Base-by-base conservation (phyloP, 37 sponge, comb jelly and placozoan genomes). In the Lycopodina hypogea region DNA sequence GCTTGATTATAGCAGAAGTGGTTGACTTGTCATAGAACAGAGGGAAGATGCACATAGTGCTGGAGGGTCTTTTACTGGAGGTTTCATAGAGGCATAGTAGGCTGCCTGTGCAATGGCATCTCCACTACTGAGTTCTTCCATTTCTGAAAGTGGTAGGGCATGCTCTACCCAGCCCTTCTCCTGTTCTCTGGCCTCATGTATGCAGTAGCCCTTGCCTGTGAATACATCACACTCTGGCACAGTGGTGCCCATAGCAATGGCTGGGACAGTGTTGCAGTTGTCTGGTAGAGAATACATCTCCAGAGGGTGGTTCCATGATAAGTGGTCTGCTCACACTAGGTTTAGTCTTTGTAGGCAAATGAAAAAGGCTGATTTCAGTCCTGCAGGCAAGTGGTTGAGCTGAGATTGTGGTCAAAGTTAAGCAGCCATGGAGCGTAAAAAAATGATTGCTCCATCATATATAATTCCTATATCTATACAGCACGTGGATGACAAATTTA, bases 21-120 rank as follows among this genome's bases (percentile, higher is more conserved):
- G 78, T 39, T 22, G 78, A 61, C 39, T 77, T 77, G 38, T 77
- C 78, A 77, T 77, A 77, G 63, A 60, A 77, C 41, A 77, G 78
- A 50, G 78, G 78, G 36, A 77, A 45, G 38, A 77, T 35, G 23
- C 42, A 42, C 37, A 42, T 42, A 60, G 60, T 40, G 55, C 75
- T 35, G 37, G 63, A 40, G 42, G 64, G 64, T 34, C 60, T 40
- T 61, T 40, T 40, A 72, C 38, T 64, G 39, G 66, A 35, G 33
- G 66, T 45, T 60, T 64, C 64, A 42, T 38, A 58, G 52, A 79
- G 55, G 69, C 80, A 79, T 79, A 69, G 45, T 69, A 79, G 39
- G 80, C 80, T 52, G 69, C 69, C 80, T 70, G 68, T 61, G 63
- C 78, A 60, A 77, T 64, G 35, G 24, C 50, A 61, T 77, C 78